A percentile compares a stretch with the other conserved stretches of the same genome.
phyloP scores from a whole-genome alignment of 2,888 invertebrate genomes.

The Stenchaetothrips biformis region DNA sequence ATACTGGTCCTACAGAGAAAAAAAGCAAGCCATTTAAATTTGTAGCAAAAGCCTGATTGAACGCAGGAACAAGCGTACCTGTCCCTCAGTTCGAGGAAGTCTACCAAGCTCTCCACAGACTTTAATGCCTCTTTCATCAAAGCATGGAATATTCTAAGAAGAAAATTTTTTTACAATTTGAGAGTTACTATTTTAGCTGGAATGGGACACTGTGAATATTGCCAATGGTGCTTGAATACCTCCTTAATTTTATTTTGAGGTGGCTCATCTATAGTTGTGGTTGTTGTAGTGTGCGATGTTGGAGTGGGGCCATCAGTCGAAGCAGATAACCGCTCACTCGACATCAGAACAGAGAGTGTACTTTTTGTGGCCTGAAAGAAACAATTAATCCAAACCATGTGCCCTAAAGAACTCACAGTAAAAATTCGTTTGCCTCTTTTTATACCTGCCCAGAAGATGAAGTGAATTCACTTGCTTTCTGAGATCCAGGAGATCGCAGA shows the following conservation, averaged over 20 bases:
- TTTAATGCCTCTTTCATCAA: too few relatives aligned
- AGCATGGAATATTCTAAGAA: too few relatives aligned
- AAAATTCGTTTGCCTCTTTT: too few relatives aligned
- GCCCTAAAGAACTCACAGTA: too few relatives aligned
- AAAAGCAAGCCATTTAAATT: too few relatives aligned
- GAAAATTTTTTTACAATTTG: not conserved
- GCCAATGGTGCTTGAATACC: not conserved
- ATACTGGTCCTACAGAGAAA: too few relatives aligned
- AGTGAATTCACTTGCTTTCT: constrained; percentile 1
- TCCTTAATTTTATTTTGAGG: not conserved
- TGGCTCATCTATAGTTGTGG: not conserved
- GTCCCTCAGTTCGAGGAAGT: too few relatives aligned
- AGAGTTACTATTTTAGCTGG: too few relatives aligned
- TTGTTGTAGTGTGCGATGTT: not conserved
- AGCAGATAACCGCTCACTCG: not conserved
- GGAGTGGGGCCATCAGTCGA: not conserved
- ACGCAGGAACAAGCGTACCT: too few relatives aligned
- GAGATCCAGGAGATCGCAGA: not conserved
- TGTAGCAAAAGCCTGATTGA: too few relatives aligned
- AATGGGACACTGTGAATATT: too few relatives aligned
- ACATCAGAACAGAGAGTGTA: not conserved
- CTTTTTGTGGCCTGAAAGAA: not conserved
- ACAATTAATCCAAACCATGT: not conserved
- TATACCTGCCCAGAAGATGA: not conserved
- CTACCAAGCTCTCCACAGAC: too few relatives aligned